Conservation (phyloP, 2,888 invertebrate genomes). For the Osmoderma eremita region DNA sequence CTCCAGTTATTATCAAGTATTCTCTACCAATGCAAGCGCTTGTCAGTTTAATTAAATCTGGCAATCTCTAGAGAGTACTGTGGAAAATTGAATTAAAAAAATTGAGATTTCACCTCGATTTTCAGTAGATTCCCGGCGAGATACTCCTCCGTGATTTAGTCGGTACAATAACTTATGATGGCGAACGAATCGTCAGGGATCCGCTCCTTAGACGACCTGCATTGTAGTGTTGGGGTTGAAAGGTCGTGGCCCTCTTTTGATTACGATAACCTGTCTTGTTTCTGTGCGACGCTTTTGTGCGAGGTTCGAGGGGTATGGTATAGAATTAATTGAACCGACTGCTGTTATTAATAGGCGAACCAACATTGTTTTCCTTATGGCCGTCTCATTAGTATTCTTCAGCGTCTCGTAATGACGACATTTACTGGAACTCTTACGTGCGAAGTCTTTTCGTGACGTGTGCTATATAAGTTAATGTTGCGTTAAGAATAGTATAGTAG, state of each 20-base stretch:
- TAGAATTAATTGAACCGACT: constrained; percentile 35
- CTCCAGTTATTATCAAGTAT: too few species aligned
- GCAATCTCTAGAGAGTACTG: constrained; percentile 12
- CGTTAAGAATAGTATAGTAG: too few species aligned
- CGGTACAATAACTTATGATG: constrained; percentile 18
- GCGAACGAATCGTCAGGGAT: constrained; percentile 18
- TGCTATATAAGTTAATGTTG: too few species aligned
- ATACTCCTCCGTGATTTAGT: constrained; percentile 16
- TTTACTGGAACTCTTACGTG: constrained; percentile 9
- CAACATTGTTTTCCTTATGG: constrained; percentile 26
- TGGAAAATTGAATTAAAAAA: constrained; percentile 24
- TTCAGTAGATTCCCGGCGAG: neutral
- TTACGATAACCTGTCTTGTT: constrained; percentile 38
- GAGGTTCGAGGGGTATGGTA: constrained; percentile 27
- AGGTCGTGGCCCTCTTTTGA: constrained; percentile 38
- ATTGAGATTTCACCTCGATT: constrained; percentile 15
- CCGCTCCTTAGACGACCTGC: constrained; percentile 19
- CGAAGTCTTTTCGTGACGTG: neutral
- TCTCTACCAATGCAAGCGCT: too few species aligned
- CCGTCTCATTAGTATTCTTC: constrained; percentile 26
- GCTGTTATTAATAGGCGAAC: constrained; percentile 35
- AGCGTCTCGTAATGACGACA: constrained; percentile 6
- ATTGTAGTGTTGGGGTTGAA: constrained; percentile 35
- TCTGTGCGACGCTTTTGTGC: constrained; percentile 34
- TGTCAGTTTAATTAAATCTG: too few species aligned